These are phyloP conservation scores for Cantharis lateralis DNA, from an alignment of 2,888 invertebrate species.

Conservation along the genomic window DNA sequence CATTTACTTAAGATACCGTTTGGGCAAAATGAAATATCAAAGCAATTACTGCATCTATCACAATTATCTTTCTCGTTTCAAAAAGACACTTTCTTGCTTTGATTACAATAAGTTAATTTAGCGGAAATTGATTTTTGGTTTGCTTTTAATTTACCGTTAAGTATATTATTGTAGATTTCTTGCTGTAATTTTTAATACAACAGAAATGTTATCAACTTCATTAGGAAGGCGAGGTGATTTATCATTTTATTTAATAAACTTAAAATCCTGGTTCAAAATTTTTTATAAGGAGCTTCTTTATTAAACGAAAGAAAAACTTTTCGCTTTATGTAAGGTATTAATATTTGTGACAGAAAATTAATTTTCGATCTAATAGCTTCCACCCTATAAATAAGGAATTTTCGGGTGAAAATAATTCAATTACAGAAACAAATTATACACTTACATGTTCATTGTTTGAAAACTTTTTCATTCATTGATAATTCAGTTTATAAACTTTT, in stretches of 20 bases:
- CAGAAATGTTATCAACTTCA: background rate
- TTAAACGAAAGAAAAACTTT: background rate
- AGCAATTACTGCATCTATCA: background rate
- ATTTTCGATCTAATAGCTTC: background rate
- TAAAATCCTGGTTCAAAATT: background rate
- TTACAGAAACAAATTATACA: background rate
- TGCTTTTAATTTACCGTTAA: background rate
- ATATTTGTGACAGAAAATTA: background rate
- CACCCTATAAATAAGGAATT: background rate
- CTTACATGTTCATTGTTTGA: too few species aligned
- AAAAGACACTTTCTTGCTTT: background rate
- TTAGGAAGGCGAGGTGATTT: background rate
- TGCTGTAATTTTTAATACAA: background rate
- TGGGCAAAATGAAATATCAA: background rate
- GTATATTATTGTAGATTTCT: background rate
- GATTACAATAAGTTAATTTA: background rate
- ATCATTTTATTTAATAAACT: background rate
- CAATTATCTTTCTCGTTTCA: background rate
- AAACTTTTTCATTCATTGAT: too few species aligned
- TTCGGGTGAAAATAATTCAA: background rate
- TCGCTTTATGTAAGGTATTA: background rate
- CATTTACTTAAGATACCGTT: background rate
- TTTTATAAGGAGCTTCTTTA: background rate
- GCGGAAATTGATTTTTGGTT: background rate
- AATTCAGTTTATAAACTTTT: background rate